Evolutionary conservation across 2,113 vertebrate species (phyloP), one percentile per base, ranked within the genome.

Genomic region (Syngnathus typhle): DNA sequence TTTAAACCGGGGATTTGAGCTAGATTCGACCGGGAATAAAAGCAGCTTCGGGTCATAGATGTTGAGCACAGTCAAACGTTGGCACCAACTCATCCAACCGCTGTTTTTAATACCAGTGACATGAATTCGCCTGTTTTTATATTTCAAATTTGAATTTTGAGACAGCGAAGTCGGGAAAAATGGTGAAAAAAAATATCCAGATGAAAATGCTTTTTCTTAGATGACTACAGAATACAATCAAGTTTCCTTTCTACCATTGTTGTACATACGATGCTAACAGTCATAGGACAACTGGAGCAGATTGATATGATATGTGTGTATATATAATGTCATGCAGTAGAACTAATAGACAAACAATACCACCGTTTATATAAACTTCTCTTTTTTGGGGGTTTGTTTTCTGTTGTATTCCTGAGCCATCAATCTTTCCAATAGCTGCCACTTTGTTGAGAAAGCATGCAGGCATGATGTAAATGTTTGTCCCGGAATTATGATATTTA

Each of bases 391-490:
- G n/a, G 11, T 89, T 90, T 88, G 88, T 72, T 89, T 89, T 88
- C 66, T 7, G 74, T 89, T 91, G 88, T 88, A 81, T 91, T 90
- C 94, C 94, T 91, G 96, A 96, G 95, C 96, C 95, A 95, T 93
- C 92, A 91, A 96, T 92, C 94, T 95, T 94, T 98, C 92, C 93
- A 93, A 90, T 96, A 93, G 93, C 94, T 92, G 93, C 91, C 95
- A 95, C 96, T 98, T 94, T 95, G 95, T 94, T 95, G 95, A 96
- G 94, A 95, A 95, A 92, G 97, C 97, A 99, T 99, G 97, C 96
- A 96, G 97, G 97, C 97, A 99, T 99, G 97, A 99, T 99, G 97
- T 99, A 96, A 95, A 99, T 98, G 98, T 99, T 98, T 96, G 97
- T 99, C 94, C 94, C 96, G 94, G 93, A 96, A 93, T 98, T 94